Percentiles rank a stretch among this genome's conserved stretches.
These are phyloP conservation scores for Montipora sp. DNA, from an alignment of 64 coral and sea anemone genomes.

Conservation along the genomic window DNA sequence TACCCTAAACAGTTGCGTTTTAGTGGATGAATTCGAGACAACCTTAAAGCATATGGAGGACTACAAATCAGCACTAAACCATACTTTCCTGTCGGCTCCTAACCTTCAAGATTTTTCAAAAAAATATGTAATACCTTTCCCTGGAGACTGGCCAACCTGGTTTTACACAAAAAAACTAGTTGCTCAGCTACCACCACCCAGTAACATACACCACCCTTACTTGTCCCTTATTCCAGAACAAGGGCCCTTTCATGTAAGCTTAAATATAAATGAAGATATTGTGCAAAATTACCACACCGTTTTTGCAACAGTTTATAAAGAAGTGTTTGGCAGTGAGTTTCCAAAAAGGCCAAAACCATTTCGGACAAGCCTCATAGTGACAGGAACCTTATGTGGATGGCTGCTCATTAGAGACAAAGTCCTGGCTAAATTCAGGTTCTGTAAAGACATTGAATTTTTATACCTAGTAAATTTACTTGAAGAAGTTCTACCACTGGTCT, in stretches of 20 bases:
- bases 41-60: slow-evolving; percentile 47
- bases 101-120: not conserved
- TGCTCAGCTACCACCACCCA: slow-evolving; percentile 7
- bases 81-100: not conserved
- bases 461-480: slow-evolving; percentile 50
- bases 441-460: slow-evolving; percentile 63
- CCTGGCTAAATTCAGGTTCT: slow-evolving; percentile 59
- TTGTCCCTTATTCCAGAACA: slow-evolving; percentile 39
- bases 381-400: slow-evolving; percentile 4
- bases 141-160: slow-evolving; percentile 44
- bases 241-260: slow-evolving; percentile 39
- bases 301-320: slow-evolving; percentile 28
- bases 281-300: not conserved
- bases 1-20: slow-evolving; percentile 20
- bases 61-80: no score
- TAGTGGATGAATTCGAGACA: slow-evolving; percentile 52
- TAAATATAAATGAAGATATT: slow-evolving; percentile 32
- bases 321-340: slow-evolving; percentile 23
- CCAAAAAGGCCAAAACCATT: slow-evolving; percentile 16
- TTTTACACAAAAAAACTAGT: slow-evolving; percentile 30
- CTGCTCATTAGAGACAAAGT: no score
- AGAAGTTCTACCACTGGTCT: slow-evolving; percentile 62
- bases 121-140: slow-evolving; percentile 1
- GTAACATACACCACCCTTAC: not conserved
- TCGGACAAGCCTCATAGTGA: not conserved